phyloP scores from a whole-genome alignment of 2,113 vertebrate species.

The Nothocercus julius region DNA sequence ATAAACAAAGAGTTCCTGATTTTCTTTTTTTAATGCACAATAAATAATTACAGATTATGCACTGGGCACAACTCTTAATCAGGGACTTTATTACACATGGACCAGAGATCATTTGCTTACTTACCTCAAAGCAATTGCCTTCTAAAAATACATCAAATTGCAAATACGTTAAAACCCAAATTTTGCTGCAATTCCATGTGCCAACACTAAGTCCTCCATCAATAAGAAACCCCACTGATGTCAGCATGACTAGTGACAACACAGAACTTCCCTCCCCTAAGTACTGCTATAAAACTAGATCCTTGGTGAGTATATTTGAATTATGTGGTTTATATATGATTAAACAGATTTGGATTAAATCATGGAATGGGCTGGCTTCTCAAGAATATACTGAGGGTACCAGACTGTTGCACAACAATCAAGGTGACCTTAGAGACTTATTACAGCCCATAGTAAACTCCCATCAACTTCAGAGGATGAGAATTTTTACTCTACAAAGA shows the following conservation, averaged over 20 bases:
- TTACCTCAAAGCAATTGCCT: not conserved
- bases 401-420: not conserved
- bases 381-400: not conserved
- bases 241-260: conserved; percentile 61
- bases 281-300: not conserved
- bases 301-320: conserved; percentile 2
- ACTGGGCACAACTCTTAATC: not conserved
- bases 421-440: conserved; percentile 42
- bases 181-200: conserved; percentile 34
- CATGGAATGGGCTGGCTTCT: not conserved
- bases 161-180: conserved; percentile 44
- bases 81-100: not conserved
- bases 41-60: not conserved
- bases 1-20: not conserved
- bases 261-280: conserved; percentile 18
- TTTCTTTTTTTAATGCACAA: not conserved
- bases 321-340: conserved; percentile 47
- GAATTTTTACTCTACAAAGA: not conserved
- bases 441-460: not conserved
- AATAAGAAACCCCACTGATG: conserved; percentile 57
- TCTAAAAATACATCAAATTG: not conserved
- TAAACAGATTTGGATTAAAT: conserved; percentile 64
- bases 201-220: conserved; percentile 34
- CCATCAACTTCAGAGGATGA: not conserved
- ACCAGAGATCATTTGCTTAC: conserved; percentile 6